Evolutionary conservation across 1,140 invertebrate genomes (phyloP).

Genomic region (Drosophila mayri): DNA sequence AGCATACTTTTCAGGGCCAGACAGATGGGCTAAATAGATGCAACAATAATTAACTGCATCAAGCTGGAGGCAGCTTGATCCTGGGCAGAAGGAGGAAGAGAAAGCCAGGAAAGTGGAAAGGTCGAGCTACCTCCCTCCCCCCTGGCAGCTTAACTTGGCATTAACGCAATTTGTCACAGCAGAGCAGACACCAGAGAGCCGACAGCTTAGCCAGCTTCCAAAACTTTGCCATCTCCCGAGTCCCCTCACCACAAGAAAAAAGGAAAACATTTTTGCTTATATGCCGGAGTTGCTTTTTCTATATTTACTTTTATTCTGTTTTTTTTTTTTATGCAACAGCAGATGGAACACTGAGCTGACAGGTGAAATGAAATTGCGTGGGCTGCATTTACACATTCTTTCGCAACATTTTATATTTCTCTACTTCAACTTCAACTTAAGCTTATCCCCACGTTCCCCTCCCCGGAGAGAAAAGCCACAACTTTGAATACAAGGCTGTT

Average conservation of each 20-base stretch:
- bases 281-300: constrained; percentile 3
- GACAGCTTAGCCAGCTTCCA: constrained; percentile 47
- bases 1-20: constrained; percentile 52
- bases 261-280: constrained; percentile 25
- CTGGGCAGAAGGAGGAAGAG: background rate
- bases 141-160: constrained; percentile 68
- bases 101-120: constrained; percentile 24
- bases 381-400: constrained; percentile 50
- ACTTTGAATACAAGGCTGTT: constrained; percentile 36
- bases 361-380: constrained; percentile 62
- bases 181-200: constrained; percentile 46
- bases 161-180: constrained; percentile 77
- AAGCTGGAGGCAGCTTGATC: constrained; percentile 9
- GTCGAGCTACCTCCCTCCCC: constrained; percentile 14
- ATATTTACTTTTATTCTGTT: constrained; percentile 30
- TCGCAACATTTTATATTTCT: constrained; percentile 19
- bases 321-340: constrained; percentile 37
- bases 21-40: constrained; percentile 65
- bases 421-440: constrained; percentile 27
- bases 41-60: constrained; percentile 76
- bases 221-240: constrained; percentile 14
- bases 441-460: constrained; percentile 6
- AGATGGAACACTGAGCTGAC: constrained; percentile 64
- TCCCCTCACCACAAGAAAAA: background rate
- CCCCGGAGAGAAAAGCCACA: background rate